Percentiles rank a stretch among this genome's conserved stretches.
Evolutionary conservation across 2,113 vertebrate genomes (phyloP).

Genomic region (Campylomormyrus numenius): DNA sequence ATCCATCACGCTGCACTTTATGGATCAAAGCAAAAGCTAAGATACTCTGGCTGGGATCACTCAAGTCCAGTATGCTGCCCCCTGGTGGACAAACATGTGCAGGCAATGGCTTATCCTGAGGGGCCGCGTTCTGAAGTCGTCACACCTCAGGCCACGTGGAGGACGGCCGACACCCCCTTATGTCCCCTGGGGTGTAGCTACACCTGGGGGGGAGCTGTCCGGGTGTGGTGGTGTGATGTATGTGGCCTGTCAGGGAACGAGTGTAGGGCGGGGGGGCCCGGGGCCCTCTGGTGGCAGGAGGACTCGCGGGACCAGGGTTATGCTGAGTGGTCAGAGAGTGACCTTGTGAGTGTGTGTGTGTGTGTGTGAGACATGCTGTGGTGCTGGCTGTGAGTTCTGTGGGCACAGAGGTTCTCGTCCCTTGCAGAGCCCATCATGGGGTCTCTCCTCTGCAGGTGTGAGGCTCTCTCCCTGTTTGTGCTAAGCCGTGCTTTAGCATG

Average conservation of each 20-base stretch:
- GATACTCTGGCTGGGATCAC: neutral
- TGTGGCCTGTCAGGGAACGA: slow-evolving; percentile 41
- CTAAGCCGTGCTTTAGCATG: neutral
- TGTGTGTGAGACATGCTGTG: neutral
- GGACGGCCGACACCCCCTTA: slow-evolving; percentile 32
- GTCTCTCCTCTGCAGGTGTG: neutral
- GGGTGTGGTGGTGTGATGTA: neutral
- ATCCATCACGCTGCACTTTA: neutral
- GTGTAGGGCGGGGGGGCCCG: slow-evolving; percentile 46
- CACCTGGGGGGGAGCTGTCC: slow-evolving; percentile 6
- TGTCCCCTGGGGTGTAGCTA: slow-evolving; percentile 3
- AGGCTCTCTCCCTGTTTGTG: neutral
- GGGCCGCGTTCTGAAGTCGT: slow-evolving; percentile 25
- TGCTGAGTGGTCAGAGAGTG: neutral
- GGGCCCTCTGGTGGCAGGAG: slow-evolving; percentile 55
- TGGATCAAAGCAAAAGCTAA: neutral
- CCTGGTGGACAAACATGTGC: neutral
- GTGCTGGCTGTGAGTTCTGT: neutral
- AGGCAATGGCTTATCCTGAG: neutral
- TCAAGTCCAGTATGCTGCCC: neutral
- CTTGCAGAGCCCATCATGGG: neutral
- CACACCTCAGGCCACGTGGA: slow-evolving; percentile 30
- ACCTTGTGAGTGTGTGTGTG: neutral
- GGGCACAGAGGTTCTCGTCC: neutral
- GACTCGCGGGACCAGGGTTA: neutral